Percentiles rank a stretch among this genome's conserved stretches.
These are phyloP conservation scores for Cyprinodon tularosa DNA, from an alignment of 2,113 vertebrate species.

Conservation along the genomic window DNA sequence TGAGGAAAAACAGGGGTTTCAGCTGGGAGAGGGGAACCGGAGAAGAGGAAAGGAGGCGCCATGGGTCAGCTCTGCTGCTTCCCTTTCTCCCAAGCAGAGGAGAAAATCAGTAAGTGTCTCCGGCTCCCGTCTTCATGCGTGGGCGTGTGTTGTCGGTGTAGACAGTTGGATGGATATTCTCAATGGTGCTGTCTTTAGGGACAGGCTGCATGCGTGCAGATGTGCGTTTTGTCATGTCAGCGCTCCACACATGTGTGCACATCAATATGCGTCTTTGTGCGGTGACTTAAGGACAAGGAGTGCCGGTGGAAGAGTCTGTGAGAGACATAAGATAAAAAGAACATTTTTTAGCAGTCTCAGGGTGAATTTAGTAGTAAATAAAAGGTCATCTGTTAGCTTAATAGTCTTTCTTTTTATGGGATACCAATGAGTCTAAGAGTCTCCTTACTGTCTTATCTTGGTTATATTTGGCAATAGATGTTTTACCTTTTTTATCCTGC, in stretches of 20 bases:
- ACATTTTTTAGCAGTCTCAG: conserved; percentile 9
- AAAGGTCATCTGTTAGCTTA: background rate
- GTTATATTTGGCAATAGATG: background rate
- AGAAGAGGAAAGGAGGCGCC: conserved; percentile 75
- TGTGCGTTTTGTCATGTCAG: conserved; percentile 64
- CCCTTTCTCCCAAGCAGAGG: conserved; percentile 89
- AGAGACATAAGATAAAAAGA: background rate
- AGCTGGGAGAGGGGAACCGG: conserved; percentile 46
- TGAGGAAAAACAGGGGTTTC: conserved; percentile 38
- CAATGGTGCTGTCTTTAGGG: conserved; percentile 68
- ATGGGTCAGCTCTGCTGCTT: conserved; percentile 99
- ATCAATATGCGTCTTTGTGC: conserved; percentile 21
- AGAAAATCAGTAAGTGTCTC: conserved; percentile 91
- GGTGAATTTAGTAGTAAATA: background rate
- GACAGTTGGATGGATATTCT: conserved; percentile 36
- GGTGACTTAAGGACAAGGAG: conserved; percentile 33
- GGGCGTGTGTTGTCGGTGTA: conserved; percentile 62
- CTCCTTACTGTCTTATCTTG: background rate
- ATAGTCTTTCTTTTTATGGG: background rate
- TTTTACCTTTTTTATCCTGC: background rate
- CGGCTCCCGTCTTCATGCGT: conserved; percentile 44
- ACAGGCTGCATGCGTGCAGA: conserved; percentile 33
- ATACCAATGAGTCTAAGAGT: background rate
- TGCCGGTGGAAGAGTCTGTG: conserved; percentile 5
- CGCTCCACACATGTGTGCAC: conserved; percentile 25